These are phyloP conservation scores for Bucorvus abyssinicus DNA, from an alignment of 2,797 vertebrate species.

Conservation along the genomic window DNA sequence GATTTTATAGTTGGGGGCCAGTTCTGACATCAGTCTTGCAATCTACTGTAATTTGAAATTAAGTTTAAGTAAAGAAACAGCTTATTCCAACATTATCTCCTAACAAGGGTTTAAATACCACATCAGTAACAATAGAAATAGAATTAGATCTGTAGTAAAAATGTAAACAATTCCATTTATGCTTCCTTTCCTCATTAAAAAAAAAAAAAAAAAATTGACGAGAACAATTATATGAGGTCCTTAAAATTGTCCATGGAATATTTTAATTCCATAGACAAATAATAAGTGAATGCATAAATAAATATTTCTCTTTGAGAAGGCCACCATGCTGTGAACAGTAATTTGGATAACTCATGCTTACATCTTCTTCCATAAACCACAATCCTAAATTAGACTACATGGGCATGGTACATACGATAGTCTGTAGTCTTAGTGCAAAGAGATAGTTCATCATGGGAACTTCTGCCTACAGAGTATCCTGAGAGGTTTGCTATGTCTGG, in stretches of 20 bases:
- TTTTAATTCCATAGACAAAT: slow-evolving; percentile 18
- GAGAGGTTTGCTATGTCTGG: background rate
- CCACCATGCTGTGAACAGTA: background rate
- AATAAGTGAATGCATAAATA: slow-evolving; percentile 4
- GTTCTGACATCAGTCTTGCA: background rate
- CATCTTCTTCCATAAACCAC: background rate
- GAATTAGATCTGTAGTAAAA: background rate
- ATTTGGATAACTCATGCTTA: background rate
- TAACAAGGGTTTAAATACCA: background rate
- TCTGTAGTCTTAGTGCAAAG: background rate
- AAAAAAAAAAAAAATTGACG: background rate
- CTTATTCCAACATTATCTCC: background rate
- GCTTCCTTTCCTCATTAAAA: background rate
- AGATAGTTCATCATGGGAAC: background rate
- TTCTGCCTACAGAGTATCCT: background rate
- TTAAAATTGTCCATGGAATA: slow-evolving; percentile 3
- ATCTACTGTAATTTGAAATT: background rate
- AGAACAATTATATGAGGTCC: background rate
- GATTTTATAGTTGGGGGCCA: background rate
- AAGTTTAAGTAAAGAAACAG: background rate
- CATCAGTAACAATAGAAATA: background rate
- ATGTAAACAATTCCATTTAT: background rate
- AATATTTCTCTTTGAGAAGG: slow-evolving; percentile 21
- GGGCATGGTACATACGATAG: background rate
- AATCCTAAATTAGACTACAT: background rate